Percentiles rank a stretch among this genome's conserved stretches.
Conservation (phyloP, 2,797 vertebrate species). For the Arremon brunneinucha region DNA sequence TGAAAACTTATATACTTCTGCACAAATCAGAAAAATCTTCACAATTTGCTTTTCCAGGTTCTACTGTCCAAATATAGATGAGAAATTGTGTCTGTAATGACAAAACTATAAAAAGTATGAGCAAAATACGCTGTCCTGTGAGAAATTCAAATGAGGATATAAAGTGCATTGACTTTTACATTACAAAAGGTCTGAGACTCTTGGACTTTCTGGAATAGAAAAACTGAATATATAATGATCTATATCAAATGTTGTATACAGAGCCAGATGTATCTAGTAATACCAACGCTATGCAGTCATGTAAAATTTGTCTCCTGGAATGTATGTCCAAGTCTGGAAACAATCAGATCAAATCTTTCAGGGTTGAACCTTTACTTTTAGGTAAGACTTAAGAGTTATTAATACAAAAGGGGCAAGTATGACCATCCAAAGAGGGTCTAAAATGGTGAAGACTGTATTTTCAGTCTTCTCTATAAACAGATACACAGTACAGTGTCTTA, state of each 20-base stretch:
- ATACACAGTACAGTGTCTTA: neutral
- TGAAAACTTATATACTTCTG: neutral
- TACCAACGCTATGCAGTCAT: neutral
- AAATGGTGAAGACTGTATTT: neutral
- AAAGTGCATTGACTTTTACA: neutral
- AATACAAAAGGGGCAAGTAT: neutral
- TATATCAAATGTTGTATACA: neutral
- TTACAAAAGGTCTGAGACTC: neutral
- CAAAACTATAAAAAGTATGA: neutral
- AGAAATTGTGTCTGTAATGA: neutral
- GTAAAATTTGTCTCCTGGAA: neutral
- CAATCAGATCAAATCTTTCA: neutral
- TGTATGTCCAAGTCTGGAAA: neutral
- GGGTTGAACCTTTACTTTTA: neutral
- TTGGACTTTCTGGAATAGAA: neutral
- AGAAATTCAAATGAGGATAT: neutral
- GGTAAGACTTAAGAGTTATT: neutral
- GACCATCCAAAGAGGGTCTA: neutral
- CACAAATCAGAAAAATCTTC: neutral
- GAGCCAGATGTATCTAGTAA: neutral
- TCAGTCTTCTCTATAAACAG: neutral
- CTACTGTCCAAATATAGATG: neutral
- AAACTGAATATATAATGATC: neutral
- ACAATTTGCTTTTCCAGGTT: neutral
- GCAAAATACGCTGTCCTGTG: neutral